Base-by-base conservation (phyloP, 2,113 vertebrate genomes). In the Noturus placidus region DNA sequence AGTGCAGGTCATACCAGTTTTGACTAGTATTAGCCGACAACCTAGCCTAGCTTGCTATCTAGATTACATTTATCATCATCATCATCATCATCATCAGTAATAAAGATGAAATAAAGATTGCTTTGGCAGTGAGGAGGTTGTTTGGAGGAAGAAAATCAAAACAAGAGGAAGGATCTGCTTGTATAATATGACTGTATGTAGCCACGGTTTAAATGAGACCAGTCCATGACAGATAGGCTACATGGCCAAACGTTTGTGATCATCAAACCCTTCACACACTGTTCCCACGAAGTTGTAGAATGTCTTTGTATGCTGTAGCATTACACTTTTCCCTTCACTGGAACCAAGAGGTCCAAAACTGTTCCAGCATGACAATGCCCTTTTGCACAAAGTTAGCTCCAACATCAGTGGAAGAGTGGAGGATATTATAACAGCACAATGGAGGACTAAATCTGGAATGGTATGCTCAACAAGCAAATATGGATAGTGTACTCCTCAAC, bases 71-170 rank as follows among this genome's bases (percentile, higher is more conserved):
- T 46, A 46, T 46, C 54, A 54, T 79, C 11, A 76, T 76, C 13
- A 33, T 19, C n/a, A 46, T 46, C 54, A 54, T 79, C 11, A 76
- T 76, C 13, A 33, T 19, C n/a, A 79, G 77, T 33, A 79, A 56
- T 79, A 79, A 79, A 79, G 15, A 52, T 77, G 4, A 52, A 77
- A 52, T 52, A 77, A n/a, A 77, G 22, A 30, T 79, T 79, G 77
- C n/a, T 30, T 54, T 30, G 15, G 6, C 76, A 54, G 7, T 54
- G 27, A 30, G 25, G 7, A 30, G 17, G 5, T 1, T 78, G 25
- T 78, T 27, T 67, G 33, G 30, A 70, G 30, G 30, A 19, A 38
- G 35, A 76, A 22, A 46, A 11, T 74, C 70, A 42, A 35, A 2
- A 42, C 19, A 38, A 38, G 38, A 50, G 1, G 20, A 76, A 46